Base-by-base conservation (phyloP, 2,888 invertebrate species). In the Perithous albicinctus region DNA sequence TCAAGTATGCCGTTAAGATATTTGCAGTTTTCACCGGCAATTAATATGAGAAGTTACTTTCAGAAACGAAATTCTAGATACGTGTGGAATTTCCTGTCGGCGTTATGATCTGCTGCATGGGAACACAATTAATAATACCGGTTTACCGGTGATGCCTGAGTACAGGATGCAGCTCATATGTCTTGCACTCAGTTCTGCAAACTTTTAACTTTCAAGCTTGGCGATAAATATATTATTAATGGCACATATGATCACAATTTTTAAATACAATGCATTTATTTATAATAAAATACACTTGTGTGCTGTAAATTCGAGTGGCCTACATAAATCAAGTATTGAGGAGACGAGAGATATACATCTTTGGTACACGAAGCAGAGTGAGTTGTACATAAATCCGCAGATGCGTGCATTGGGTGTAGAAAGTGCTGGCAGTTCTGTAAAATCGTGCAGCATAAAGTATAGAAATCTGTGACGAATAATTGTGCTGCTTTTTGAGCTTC, bases 391-490 rank as follows among this genome's bases (percentile, higher is more conserved):
- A 38, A 54, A 46, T 29, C 29, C 29, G 1, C 7, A 29, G n/a
- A 29, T 29, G 12, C n/a, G 56, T n/a, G 26, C 20, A 26, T 23
- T 38, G 20, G 12, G 43, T 20, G 69, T 74, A 74, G 74, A 79
- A 79, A 79, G 79, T 73, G 78, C n/a, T 74, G 12, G 51, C 46
- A 15, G 32, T 51, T 32, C 32, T 18, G 32, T 23, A 10, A 18
- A 18, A 32, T 10, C 20, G 20, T 29, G 1, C 5, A 32, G 18
- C 59, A 26, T 46, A 18, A 56, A 70, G 0, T 46, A 64, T 81
- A 81, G 81, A 81, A 81, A 81, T 54, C 67, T 67, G 54, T 46
- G 32, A 26, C 61, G 29, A 56, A 70, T 61, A 74, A 63, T 74
- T 43, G 41, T 59, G n/a, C 18, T 43, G 43, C n/a, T 32, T 38